phyloP scores from a whole-genome alignment of 2,888 invertebrate genomes.

The Polia nebulosa region DNA sequence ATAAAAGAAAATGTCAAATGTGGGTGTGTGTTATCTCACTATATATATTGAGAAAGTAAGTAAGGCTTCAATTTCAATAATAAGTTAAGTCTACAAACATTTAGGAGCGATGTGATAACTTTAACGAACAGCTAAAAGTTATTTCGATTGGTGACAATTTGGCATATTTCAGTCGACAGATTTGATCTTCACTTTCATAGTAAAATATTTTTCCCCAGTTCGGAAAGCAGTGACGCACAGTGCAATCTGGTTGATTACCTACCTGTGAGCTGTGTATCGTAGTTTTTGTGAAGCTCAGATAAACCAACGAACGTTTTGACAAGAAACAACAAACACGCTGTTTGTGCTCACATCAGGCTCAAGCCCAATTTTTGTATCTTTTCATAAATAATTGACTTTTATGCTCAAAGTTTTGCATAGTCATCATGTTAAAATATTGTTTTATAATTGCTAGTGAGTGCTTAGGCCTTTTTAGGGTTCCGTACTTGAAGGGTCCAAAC shows the following conservation, averaged over 20 bases:
- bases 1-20: too few species aligned
- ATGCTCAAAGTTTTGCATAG: neutral
- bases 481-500: too few species aligned
- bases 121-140: neutral
- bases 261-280: constrained; percentile 17
- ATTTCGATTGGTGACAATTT: constrained; percentile 19
- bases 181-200: constrained; percentile 24
- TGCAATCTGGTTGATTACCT: constrained; percentile 56
- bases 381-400: constrained; percentile 23
- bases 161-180: constrained; percentile 8
- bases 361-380: constrained; percentile 25
- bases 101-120: neutral
- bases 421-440: neutral
- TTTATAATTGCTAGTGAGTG: neutral
- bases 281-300: constrained; percentile 44
- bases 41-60: neutral
- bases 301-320: constrained; percentile 38
- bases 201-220: constrained; percentile 32
- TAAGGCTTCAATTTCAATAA: neutral
- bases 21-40: too few species aligned
- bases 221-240: constrained; percentile 4
- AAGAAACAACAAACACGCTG: constrained; percentile 10
- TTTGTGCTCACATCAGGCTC: constrained; percentile 12
- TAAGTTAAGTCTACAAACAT: neutral
- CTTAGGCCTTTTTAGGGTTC: neutral